Base-by-base conservation (phyloP, 2,797 vertebrate genomes). In the Sebastes itinus region DNA sequence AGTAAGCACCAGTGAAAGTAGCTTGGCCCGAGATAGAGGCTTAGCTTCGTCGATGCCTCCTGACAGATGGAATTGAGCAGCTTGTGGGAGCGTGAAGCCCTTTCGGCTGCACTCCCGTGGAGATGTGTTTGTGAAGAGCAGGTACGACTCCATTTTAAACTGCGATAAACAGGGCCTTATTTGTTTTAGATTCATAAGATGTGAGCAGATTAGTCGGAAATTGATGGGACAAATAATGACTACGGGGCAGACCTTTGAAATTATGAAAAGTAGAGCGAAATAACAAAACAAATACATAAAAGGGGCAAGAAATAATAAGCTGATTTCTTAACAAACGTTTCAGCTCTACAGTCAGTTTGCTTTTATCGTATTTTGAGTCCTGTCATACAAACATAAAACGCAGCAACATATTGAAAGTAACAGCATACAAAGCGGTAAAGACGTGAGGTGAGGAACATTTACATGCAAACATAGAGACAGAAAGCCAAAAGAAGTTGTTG, bases 11-110 rank as follows among this genome's bases (percentile, higher is more conserved):
- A 77, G 78, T 60, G 69, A 88, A n/a, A 86, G 79, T 68, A 78
- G 77, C 77, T 81, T 86, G 86, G 88, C 80, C 78, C 23, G 63
- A 87, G 61, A 86, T 79, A 73, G 54, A 82, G 81, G 89, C 86
- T 83, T 65, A 58, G 87, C 65, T 87, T 85, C 77, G 81, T 88
- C 77, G 78, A 84, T 81, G 86, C 87, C 82, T 92, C 87, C 79
- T 94, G 91, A 93, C 93, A 94, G 93, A 94, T 94, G 94, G 93
- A 91, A 87, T 27, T 56, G 92, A 94, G 92, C 92, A 94, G 94
- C 92, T 93, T 93, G 94, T 91, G 86, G 76, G 89, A 93, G 90
- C 82, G 35, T 83, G 85, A 88, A 89, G 88, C 92, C 81, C 86
- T 93, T 92, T 92, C 85, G 68, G 91, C 87, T 83, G 77, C 83